Conservation (phyloP, 2,113 vertebrate species). For the Silurus asotus region DNA sequence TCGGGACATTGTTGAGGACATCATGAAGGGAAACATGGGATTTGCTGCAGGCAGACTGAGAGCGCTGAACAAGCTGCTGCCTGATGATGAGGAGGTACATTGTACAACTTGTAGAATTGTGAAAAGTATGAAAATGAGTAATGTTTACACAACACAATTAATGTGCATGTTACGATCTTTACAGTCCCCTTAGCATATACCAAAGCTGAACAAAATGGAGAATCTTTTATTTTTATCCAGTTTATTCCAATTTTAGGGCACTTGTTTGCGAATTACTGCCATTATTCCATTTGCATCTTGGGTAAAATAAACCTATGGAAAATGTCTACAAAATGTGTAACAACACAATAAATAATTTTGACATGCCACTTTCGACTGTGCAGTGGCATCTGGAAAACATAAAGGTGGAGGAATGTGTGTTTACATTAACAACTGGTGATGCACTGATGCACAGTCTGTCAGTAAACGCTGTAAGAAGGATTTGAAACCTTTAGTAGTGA, state of each 20-base stretch:
- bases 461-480: too few relatives aligned
- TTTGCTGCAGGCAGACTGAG: constrained; percentile 75
- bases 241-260: not conserved
- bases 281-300: not conserved
- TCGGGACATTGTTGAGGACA: constrained; percentile 66
- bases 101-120: not conserved
- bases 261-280: not conserved
- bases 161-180: not conserved
- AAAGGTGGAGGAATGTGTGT: too few relatives aligned
- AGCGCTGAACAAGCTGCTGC: constrained; percentile 77
- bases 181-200: not conserved
- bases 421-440: too few relatives aligned
- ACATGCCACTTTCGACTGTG: not conserved
- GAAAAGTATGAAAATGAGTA: not conserved
- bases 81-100: constrained; percentile 75
- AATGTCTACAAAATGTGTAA: not conserved
- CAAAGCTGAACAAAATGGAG: not conserved
- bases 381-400: too few relatives aligned
- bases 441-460: too few relatives aligned
- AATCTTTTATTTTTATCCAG: not conserved
- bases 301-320: too few relatives aligned
- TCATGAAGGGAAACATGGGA: constrained; percentile 64
- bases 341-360: not conserved
- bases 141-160: too few relatives aligned
- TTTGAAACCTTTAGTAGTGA: too few relatives aligned